phyloP scores from a whole-genome alignment of 2,888 invertebrate species.

The Strigamia crassipes region DNA sequence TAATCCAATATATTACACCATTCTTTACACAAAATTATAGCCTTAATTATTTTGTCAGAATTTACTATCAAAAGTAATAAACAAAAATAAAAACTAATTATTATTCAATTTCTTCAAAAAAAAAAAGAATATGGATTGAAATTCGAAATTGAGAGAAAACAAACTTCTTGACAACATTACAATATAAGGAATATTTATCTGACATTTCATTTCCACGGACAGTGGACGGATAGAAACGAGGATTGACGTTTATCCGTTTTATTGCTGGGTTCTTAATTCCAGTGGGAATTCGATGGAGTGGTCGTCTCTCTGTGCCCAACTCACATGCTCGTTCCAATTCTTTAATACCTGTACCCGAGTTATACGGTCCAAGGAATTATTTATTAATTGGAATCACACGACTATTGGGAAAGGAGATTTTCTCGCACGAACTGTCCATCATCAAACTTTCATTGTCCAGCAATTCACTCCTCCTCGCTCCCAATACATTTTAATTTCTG shows the following conservation, averaged over 20 bases:
- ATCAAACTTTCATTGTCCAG: slow-evolving; percentile 42
- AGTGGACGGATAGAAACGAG: not conserved
- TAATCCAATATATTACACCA: not conserved
- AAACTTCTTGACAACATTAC: not conserved
- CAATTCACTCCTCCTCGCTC: slow-evolving; percentile 38
- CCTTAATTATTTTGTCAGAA: not conserved
- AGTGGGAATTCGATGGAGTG: slow-evolving; percentile 22
- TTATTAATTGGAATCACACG: slow-evolving; percentile 42
- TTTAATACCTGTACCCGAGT: slow-evolving; percentile 4
- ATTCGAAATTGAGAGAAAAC: not conserved
- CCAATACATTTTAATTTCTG: slow-evolving; percentile 42
- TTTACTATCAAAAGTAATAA: not conserved
- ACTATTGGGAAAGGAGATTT: slow-evolving; percentile 29
- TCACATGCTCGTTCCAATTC: slow-evolving; percentile 17
- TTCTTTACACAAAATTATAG: not conserved
- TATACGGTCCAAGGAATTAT: slow-evolving; percentile 13
- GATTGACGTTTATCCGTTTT: slow-evolving; percentile 28
- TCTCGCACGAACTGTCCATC: slow-evolving; percentile 35
- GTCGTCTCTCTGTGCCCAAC: slow-evolving; percentile 2
- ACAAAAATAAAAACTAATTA: not conserved
- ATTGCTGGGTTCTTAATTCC: slow-evolving; percentile 1
- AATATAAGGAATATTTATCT: not conserved
- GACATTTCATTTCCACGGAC: not conserved
- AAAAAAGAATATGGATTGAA: not conserved
- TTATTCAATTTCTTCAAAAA: not conserved